Base-by-base conservation (phyloP, 2,797 vertebrate species). In the Borostomias antarcticus region DNA sequence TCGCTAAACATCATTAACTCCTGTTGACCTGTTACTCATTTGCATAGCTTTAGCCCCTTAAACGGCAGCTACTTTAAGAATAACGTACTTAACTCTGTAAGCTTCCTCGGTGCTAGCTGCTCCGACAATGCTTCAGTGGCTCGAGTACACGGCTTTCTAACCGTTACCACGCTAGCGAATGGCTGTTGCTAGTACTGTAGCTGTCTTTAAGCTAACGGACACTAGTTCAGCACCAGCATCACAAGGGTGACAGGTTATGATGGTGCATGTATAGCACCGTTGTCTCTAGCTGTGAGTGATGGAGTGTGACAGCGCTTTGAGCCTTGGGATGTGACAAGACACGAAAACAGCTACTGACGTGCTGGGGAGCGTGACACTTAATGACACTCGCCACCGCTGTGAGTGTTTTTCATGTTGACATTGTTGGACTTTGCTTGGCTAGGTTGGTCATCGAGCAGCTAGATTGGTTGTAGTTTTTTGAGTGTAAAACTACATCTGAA, bases 21-120 rank as follows among this genome's bases (percentile, higher is more conserved):
- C 52, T 79, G 70, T 79, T 79, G 66, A 76, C 23, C 57, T 57
- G 53, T 62, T 52, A 51, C 21, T 47, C 54, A 52, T 65, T 63
- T 70, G 48, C 23, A 73, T 64, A 33, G 43, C 45, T 28, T 69
- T 77, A 77, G 63, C 15, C 47, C 52, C 76, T 79, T 68, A 77
- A 79, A 75, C 61, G 53, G 64, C 70, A 48, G 43, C 54, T 15
- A n/a, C 40, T 61, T 53, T 53, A 57, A 37, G 48, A 26, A 8
- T 66, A 70, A 72, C 7, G 7, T 51, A 15, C 58, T 61, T 53
- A 56, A 53, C 32, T 35, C 30, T 7, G n/a, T 66, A 70, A 72
- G 32, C 25, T 1, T 19, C 54, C 50, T 21, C 10, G 48, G 40
- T 10, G 35, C 35, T 32, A n/a, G 68, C 15, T 19, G n/a, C 13